Evolutionary conservation across 1,140 invertebrate species (phyloP).

Genomic region (Pristionchus pacificus): DNA sequence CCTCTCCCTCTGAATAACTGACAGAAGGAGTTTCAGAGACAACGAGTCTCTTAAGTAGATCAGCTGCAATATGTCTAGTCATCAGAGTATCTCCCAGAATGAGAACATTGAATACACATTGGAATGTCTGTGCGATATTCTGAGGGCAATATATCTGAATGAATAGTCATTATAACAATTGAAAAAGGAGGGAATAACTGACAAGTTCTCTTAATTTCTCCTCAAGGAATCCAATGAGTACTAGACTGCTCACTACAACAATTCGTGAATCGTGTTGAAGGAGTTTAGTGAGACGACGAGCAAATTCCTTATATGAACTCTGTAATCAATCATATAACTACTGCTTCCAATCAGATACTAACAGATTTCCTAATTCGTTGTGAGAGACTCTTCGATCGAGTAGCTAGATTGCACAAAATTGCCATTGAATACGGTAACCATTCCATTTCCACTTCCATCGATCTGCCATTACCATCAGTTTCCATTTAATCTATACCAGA

Average conservation of each 20-base stretch:
- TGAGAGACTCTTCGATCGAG: constrained; percentile 32
- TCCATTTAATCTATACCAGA: constrained; percentile 1
- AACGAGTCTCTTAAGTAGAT: constrained; percentile 43
- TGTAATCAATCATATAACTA: constrained; percentile 27
- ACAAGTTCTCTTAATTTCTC: constrained; percentile 45
- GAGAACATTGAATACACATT: constrained; percentile 47
- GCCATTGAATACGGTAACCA: constrained; percentile 35
- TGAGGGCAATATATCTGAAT: constrained; percentile 44
- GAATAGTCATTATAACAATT: neutral
- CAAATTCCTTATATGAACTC: constrained; percentile 38
- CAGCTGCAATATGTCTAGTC: constrained; percentile 46
- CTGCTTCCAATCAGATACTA: constrained; percentile 11
- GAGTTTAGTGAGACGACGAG: constrained; percentile 27
- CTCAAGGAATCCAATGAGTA: constrained; percentile 47
- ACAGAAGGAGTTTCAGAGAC: constrained; percentile 33
- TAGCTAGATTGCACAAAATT: constrained; percentile 33
- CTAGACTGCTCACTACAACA: constrained; percentile 40
- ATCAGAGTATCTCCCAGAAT: constrained; percentile 36
- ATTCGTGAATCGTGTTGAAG: constrained; percentile 41
- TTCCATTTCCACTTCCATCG: constrained; percentile 22
- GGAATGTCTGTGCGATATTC: constrained; percentile 45
- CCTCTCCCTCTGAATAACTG: constrained; percentile 7
- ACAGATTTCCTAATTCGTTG: constrained; percentile 38
- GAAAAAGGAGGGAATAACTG: constrained; percentile 16
- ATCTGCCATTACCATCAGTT: constrained; percentile 9